A percentile compares a stretch with the other conserved stretches of the same genome.
Conservation (phyloP, 2,113 vertebrate genomes). For the Hemibates koningsi region DNA sequence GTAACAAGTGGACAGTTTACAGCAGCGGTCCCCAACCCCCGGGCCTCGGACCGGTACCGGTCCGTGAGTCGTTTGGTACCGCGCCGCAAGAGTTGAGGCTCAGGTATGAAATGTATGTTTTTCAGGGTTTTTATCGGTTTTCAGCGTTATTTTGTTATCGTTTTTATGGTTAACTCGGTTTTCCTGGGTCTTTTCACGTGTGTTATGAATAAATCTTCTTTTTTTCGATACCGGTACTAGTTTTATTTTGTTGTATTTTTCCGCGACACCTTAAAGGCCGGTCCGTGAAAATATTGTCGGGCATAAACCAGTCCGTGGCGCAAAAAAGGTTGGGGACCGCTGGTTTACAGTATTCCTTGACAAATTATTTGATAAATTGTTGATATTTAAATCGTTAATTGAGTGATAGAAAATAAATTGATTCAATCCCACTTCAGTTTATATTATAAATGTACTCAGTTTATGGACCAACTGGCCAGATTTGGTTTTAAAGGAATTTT, state of each 20-base stretch:
- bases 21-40: not conserved
- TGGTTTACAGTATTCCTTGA: not conserved
- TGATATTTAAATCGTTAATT: not conserved
- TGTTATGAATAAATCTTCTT: not conserved
- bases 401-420: not conserved
- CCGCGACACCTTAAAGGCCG: not conserved
- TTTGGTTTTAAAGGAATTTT: not conserved
- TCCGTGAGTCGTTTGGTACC: not conserved
- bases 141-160: rapidly evolving
- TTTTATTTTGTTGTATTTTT: not conserved
- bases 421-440: not conserved
- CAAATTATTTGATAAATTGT: not conserved
- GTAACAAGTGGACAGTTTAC: not conserved
- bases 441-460: not conserved
- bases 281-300: not conserved
- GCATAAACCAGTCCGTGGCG: not conserved
- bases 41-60: not conserved
- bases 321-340: not conserved
- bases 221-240: not conserved
- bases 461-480: not conserved
- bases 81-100: not conserved
- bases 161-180: not conserved
- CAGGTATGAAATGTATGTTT: not conserved
- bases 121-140: not conserved
- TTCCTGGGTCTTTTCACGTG: not conserved